Evolutionary conservation across 2,888 invertebrate genomes (phyloP), one percentile per base, ranked within the genome.

Genomic region (Oxyscelio sp.): DNA sequence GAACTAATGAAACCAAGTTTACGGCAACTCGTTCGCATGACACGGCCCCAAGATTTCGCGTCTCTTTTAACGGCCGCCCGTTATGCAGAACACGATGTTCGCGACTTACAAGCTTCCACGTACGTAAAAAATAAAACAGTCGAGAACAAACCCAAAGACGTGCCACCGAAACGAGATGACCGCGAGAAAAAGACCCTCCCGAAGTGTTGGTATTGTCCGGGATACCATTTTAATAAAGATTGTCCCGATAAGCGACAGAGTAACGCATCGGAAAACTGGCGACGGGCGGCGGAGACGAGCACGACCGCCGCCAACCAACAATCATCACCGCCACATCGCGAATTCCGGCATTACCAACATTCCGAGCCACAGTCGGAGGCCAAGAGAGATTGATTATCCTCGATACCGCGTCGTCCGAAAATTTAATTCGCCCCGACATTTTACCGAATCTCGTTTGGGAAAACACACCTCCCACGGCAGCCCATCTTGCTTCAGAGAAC

Each of bases 141-240:
- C 15, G 4, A 43, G 15, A 15, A 15, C 4, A 8, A 8, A 43
- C 43, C 2, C 1, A 43, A 15, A 2, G 15, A 17, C 2, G 43
- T 43, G 2, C 34, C 40, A 2, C 40, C 40, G n/a, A 40, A 19
- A 21, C 19, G 8, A 43, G 15, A 17, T 5, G 4, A 15, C 2
- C 2, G 15, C 6, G 9, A 6, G 34, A 1, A 2, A 15, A 48
- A 48, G 19, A 1, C n/a, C 0, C 13, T 22, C 1, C 50, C 50
- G 0, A 22, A 13, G 3, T 50, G 50, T 22, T 40, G 74, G 74
- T 40, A 77, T 34, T 71, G 70, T 15, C 79, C 79, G 0, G 70
- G 24, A 1, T 21, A 21, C 0, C 78, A 78, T 22, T 17, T 27
- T 4, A 68, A 78, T 17, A 27, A 38, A 4, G 78, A 78, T 17